Base-by-base conservation (phyloP, 2,113 vertebrate species). In the Tenebrosternarchus preto region DNA sequence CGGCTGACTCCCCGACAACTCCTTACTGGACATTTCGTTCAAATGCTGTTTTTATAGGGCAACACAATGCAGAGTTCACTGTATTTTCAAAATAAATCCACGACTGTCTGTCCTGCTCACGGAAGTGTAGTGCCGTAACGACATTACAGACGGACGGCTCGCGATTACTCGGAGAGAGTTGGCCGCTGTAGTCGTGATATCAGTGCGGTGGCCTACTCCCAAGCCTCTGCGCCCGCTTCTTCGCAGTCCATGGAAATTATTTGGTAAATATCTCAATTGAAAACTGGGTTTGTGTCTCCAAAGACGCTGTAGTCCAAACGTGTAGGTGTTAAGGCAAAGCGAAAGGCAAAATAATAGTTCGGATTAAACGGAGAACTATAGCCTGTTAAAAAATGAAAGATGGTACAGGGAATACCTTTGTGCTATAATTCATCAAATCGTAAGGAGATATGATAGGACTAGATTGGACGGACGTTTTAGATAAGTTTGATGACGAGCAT, bases 11-110 rank as follows among this genome's bases (percentile, higher is more conserved):
- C 80, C 86, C 17, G 91, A 88, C 84, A 91, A 83, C 88, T 94
- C 93, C 82, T 93, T 94, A 84, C 91, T 92, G 87, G 91, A 93
- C 93, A 94, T 93, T 73, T 75, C 92, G 83, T 73, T 77, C 73
- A 61, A 63, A 22, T 25, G 17, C 69, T 16, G 60, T 73, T 75
- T 43, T 55, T 71, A 31, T 68, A 25, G 29, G 61, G 59, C 76
- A 63, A 61, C 59, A 43, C 46, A 29, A 33, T 55, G 43, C 64
- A 15, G 19, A 33, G 84, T 88, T 91, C 85, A 88, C 83, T 56
- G 43, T 12, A 50, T 50, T 50, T 50, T 15, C 43, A 63, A 67
- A 27, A 76, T 66, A 29, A 67, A 66, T 84, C 69, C 82, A 82
- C 64, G 39, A 72, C 76, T 72, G 67, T 84, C 76, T 78, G 87